Evolutionary conservation across 2,888 invertebrate species (phyloP), one percentile per base, ranked within the genome.

Genomic region (Macroteleia sp.): DNA sequence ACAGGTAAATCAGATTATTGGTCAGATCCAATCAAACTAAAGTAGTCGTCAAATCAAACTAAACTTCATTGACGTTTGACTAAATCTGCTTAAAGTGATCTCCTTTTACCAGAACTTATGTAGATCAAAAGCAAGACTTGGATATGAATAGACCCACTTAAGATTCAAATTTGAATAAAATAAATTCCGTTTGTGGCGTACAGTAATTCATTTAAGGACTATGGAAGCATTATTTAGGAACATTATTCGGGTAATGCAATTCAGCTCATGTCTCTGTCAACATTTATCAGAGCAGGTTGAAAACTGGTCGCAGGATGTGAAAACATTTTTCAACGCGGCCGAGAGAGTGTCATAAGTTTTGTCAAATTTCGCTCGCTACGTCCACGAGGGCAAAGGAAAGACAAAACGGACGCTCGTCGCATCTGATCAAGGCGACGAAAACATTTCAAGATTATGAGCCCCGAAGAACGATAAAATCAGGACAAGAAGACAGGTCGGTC

Each of bases 401-500:
- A 12, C 50, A 10, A 61, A 48, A 54, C 66, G 39, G 30, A 56
- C 42, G 70, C 52, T 69, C 56, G 64, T 66, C 57, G 57, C 76
- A 87, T 86, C 88, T 86, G 88, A 88, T 88, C 86, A 81, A 86
- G 85, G 86, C 86, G 88, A 87, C 85, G 88, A 88, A 87, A 88
- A 88, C 87, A 87, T 89, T 88, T 86, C 84, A 83, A 85, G 89
- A 87, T 89, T 89, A 88, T 83, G 85, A 86, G 86, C 83, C 84
- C 74, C 79, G 69, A 71, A 48, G 71, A 57, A 76, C 79, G 85
- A 86, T 85, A 83, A 85, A 84, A 87, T 86, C 85, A 76, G 76
- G 57, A 77, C 80, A 84, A 83, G 73, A 82, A 81, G 88, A 87
- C 88, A 85, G 74, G 85, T 84, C 85, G 77, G 85, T 84, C 86